Percentiles rank a stretch among this genome's conserved stretches.
phyloP scores from a whole-genome alignment of 2,113 vertebrate genomes.

The Myiozetetes cayanensis region DNA sequence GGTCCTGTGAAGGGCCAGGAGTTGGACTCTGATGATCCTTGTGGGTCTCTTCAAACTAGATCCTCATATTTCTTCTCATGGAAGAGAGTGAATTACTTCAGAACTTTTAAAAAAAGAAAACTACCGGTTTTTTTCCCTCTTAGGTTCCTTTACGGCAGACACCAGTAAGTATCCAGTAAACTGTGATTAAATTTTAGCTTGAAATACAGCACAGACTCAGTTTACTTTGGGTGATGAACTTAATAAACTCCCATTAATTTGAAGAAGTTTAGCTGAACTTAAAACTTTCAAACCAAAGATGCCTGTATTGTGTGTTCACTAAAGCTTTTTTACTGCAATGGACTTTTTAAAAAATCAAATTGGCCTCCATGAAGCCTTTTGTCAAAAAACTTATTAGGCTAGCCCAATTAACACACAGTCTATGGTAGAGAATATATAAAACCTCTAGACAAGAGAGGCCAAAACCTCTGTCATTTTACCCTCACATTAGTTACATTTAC shows the following conservation, averaged over 20 bases:
- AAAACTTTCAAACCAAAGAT: neutral
- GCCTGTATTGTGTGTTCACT: neutral
- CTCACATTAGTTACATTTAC: neutral
- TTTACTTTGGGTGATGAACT: neutral
- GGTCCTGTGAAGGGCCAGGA: neutral
- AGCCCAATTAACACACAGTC: neutral
- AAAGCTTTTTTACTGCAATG: neutral
- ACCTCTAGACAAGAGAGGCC: neutral
- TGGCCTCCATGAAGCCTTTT: neutral
- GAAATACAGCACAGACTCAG: neutral
- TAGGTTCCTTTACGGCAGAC: neutral
- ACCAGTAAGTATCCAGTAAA: neutral
- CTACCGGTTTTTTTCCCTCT: neutral
- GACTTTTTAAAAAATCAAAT: neutral
- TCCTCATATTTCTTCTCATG: neutral
- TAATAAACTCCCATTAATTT: neutral
- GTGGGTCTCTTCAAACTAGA: neutral
- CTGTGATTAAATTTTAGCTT: neutral
- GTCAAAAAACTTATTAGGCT: neutral
- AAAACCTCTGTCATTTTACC: neutral
- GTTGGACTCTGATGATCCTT: neutral
- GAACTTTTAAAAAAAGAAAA: neutral
- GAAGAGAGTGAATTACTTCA: neutral
- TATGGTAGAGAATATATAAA: neutral
- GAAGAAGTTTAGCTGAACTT: neutral